Conservation (phyloP, 1,140 invertebrate species). For the Drosophila chauvacae region DNA sequence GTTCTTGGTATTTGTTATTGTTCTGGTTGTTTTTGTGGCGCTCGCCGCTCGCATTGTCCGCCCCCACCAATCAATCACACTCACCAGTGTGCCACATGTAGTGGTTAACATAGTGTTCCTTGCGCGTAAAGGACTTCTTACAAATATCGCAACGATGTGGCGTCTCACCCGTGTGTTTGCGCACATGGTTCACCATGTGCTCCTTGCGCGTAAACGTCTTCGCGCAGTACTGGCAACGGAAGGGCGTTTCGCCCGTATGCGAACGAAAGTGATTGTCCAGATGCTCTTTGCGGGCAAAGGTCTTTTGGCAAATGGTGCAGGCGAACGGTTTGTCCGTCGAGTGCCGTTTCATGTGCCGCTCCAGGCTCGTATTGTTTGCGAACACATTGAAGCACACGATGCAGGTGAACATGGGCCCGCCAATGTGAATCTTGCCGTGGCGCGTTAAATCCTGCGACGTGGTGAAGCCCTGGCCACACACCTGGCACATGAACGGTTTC, state of each 20-base stretch:
- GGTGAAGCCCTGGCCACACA: conserved; percentile 92
- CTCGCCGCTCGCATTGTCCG: conserved; percentile 84
- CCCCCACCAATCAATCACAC: conserved; percentile 86
- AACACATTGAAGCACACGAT: conserved; percentile 91
- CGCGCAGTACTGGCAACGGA: conserved; percentile 90
- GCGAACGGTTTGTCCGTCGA: conserved; percentile 92
- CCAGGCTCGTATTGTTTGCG: conserved; percentile 88
- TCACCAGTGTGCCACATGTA: conserved; percentile 91
- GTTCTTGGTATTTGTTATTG: conserved; percentile 13
- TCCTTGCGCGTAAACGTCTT: conserved; percentile 95
- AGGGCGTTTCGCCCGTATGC: conserved; percentile 94
- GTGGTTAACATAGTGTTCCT: conserved; percentile 93
- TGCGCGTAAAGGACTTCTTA: conserved; percentile 93
- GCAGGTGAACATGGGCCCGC: conserved; percentile 90
- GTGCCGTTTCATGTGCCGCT: conserved; percentile 91
- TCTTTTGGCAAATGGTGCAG: conserved; percentile 93
- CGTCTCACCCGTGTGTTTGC: conserved; percentile 94
- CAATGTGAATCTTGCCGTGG: conserved; percentile 92
- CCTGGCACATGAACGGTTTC: conserved; percentile 93
- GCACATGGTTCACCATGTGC: conserved; percentile 93
- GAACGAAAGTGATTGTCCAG: conserved; percentile 92
- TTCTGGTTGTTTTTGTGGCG: conserved; percentile 53
- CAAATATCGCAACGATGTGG: conserved; percentile 93
- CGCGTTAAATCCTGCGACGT: conserved; percentile 90
- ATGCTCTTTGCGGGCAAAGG: conserved; percentile 94